phyloP scores from a whole-genome alignment of 2,888 invertebrate species.

The Cantharis rufa region DNA sequence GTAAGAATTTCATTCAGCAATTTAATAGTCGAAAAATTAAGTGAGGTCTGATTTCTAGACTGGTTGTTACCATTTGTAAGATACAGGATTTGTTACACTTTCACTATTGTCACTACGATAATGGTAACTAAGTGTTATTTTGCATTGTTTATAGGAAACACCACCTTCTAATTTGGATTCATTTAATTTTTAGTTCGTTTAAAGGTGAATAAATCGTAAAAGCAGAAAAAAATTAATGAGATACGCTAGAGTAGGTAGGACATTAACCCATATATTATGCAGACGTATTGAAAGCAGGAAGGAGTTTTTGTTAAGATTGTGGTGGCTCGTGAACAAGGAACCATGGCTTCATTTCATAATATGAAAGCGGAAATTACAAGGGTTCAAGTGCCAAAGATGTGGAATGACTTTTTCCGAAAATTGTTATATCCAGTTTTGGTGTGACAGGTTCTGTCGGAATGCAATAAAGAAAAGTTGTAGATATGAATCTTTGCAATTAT shows the following conservation, averaged over 20 bases:
- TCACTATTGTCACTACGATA: not conserved
- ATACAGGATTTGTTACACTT: not conserved
- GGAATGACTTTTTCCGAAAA: not conserved
- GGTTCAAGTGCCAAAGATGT: not conserved
- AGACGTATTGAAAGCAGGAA: not conserved
- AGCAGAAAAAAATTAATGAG: not conserved
- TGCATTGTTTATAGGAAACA: not conserved
- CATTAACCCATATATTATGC: not conserved
- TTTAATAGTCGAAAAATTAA: not conserved
- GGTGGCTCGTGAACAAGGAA: not conserved
- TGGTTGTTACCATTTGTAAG: not conserved
- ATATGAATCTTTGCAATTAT: not conserved
- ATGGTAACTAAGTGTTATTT: not conserved
- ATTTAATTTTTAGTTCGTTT: not conserved
- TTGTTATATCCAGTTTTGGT: not conserved
- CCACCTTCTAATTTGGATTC: not conserved
- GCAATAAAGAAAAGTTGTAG: not conserved
- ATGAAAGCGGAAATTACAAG: not conserved
- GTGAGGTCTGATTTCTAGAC: not conserved
- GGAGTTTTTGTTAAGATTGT: not conserved
- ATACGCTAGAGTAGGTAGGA: not conserved
- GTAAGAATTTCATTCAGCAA: not conserved
- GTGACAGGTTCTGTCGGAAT: not conserved
- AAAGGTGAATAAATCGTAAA: not conserved
- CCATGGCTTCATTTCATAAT: not conserved